A percentile compares a stretch with the other conserved stretches of the same genome.
Evolutionary conservation across 2,888 invertebrate species (phyloP).

Genomic region (Hecatera dysodea): DNA sequence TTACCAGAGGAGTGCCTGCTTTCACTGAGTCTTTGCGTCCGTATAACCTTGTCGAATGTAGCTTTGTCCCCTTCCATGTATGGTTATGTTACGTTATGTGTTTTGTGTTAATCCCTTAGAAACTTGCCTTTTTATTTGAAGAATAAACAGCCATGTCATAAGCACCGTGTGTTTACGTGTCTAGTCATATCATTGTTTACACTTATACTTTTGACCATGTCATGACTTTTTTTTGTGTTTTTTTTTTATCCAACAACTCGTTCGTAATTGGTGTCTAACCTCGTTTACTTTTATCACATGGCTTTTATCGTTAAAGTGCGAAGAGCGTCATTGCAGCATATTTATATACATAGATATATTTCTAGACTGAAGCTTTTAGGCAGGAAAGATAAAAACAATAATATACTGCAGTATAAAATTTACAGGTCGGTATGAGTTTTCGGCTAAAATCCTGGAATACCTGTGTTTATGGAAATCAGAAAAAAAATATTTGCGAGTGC

Average conservation of each 20-base stretch:
- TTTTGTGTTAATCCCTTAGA: constrained; percentile 35
- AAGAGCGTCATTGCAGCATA: background rate
- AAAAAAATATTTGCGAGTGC: constrained; percentile 12
- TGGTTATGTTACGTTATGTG: constrained; percentile 14
- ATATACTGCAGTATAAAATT: background rate
- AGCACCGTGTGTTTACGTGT: background rate
- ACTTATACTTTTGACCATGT: background rate
- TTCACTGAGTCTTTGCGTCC: constrained; percentile 6
- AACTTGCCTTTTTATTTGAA: constrained; percentile 27
- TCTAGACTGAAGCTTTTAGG: background rate
- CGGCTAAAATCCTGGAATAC: background rate
- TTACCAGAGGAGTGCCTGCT: constrained; percentile 21
- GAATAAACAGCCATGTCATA: background rate
- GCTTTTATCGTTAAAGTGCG: background rate
- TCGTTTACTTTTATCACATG: background rate
- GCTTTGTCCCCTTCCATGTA: constrained; percentile 10
- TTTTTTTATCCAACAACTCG: background rate
- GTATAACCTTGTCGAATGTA: constrained; percentile 14
- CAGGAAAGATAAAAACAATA: background rate
- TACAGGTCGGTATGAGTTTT: background rate
- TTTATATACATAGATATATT: background rate
- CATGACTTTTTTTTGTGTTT: background rate
- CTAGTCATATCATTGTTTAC: constrained; percentile 7
- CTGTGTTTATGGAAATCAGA: background rate
- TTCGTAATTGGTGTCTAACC: too few relatives aligned